Conservation (phyloP, 2,797 vertebrate species). For the Mus caroli region DNA sequence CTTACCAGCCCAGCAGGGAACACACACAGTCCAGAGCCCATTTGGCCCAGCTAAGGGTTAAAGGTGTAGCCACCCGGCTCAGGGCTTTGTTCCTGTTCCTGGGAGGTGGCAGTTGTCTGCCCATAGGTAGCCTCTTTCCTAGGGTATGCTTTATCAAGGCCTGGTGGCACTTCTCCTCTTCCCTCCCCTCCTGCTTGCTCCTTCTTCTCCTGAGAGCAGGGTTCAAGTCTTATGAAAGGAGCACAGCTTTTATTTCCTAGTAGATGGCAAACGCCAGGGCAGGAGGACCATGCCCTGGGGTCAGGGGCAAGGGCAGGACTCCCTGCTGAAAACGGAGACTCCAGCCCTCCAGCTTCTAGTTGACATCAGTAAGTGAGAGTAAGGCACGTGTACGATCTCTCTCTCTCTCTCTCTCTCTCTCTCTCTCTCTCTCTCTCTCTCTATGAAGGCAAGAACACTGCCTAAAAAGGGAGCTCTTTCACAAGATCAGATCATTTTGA, state of each 20-base stretch:
- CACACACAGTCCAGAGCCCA: background rate
- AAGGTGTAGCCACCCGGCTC: background rate
- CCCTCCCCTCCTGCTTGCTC: background rate
- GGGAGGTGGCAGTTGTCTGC: background rate
- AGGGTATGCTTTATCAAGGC: background rate
- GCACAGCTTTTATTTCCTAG: background rate
- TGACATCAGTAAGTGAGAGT: background rate
- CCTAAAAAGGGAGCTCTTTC: background rate
- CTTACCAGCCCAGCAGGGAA: constrained; percentile 80
- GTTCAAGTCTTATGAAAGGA: background rate
- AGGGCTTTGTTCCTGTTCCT: constrained; percentile 86
- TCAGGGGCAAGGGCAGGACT: background rate
- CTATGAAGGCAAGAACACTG: background rate
- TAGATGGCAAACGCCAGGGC: background rate
- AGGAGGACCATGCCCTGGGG: background rate
- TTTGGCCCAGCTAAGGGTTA: background rate
- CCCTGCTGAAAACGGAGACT: background rate
- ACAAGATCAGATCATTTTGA: background rate
- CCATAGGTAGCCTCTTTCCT: background rate
- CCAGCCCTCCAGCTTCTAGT: background rate
- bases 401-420: background rate
- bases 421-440: background rate
- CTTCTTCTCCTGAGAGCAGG: background rate
- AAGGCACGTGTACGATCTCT: background rate
- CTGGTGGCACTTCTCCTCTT: background rate